These are phyloP conservation scores for Macrosiphum euphorbiae DNA, from an alignment of 2,888 invertebrate genomes.

Conservation along the genomic window DNA sequence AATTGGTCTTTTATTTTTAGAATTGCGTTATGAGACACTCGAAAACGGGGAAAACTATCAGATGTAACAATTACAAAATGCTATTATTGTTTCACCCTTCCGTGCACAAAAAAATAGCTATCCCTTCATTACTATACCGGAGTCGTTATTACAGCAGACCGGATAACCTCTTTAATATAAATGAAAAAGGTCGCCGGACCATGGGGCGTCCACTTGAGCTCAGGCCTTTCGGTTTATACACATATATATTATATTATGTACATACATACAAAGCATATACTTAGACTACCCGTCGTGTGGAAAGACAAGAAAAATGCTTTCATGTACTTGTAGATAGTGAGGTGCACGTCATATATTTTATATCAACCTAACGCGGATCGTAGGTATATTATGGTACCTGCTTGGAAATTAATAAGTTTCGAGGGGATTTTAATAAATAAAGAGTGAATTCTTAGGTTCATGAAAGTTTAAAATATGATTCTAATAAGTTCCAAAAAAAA, in stretches of 20 bases:
- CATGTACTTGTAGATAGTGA: background rate
- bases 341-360: background rate
- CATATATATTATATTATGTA: too few relatives aligned
- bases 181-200: background rate
- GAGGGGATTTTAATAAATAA: background rate
- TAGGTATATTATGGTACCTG: background rate
- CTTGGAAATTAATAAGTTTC: background rate
- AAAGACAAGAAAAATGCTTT: background rate
- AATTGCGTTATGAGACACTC: background rate
- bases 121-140: background rate
- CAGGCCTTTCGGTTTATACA: background rate
- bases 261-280: background rate
- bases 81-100: background rate
- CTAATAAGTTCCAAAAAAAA: too few relatives aligned
- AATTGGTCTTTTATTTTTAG: background rate
- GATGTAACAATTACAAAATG: background rate
- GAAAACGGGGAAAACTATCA: background rate
- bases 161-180: conserved; percentile 22
- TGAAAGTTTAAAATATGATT: too few relatives aligned
- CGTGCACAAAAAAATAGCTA: background rate
- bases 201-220: background rate
- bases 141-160: background rate
- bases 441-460: too few relatives aligned
- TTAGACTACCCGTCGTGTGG: background rate
- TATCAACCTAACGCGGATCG: background rate